Evolutionary conservation across 2,113 vertebrate species (phyloP).

Genomic region (Calyptommatus sinebrachiatus): DNA sequence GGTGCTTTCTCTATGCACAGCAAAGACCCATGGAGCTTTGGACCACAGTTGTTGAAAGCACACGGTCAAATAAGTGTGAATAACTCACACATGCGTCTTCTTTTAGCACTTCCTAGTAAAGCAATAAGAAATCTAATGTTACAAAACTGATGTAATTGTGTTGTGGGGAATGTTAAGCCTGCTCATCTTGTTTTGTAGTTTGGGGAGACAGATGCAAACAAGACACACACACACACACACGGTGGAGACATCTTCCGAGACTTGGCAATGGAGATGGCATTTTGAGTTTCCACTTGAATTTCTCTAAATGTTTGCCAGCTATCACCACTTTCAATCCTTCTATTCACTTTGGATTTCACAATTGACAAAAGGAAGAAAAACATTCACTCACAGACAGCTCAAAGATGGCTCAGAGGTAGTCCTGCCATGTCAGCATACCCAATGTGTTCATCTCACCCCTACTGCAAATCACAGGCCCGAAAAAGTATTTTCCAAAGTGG

Average conservation of each 20-base stretch:
- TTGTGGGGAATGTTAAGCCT: background rate
- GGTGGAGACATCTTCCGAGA: background rate
- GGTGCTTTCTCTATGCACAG: background rate
- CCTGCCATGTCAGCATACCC: too few species aligned
- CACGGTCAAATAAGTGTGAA: background rate
- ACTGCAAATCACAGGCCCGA: too few species aligned
- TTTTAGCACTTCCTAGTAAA: background rate
- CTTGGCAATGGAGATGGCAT: background rate
- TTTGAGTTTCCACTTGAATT: background rate
- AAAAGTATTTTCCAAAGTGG: too few species aligned
- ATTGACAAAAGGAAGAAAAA: background rate
- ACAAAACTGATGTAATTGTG: background rate
- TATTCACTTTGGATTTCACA: background rate
- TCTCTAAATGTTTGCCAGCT: background rate
- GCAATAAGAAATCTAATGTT: background rate
- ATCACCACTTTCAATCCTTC: background rate
- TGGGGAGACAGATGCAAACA: background rate
- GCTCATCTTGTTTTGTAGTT: background rate
- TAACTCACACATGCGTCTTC: background rate
- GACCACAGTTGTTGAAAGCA: background rate
- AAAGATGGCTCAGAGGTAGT: background rate
- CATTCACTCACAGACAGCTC: background rate
- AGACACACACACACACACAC: background rate
- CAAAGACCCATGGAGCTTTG: background rate
- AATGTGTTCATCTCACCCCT: too few species aligned